phyloP scores from a whole-genome alignment of 1,140 invertebrate genomes.

The Oscheius sp. region DNA sequence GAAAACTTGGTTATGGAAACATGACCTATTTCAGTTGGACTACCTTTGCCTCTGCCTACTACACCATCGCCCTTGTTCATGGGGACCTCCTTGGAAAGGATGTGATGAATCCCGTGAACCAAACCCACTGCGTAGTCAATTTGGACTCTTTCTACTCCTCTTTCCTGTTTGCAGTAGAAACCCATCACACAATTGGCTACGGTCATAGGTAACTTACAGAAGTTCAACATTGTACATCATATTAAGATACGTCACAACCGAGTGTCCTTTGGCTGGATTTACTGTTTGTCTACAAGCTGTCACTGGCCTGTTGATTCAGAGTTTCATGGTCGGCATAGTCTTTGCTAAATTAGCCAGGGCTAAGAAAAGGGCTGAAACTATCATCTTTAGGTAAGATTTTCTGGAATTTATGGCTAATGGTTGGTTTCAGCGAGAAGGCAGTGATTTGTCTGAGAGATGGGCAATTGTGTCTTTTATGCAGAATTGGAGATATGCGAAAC shows the following conservation, averaged over 20 bases:
- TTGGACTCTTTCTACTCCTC: slow-evolving; percentile 64
- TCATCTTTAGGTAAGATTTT: slow-evolving; percentile 55
- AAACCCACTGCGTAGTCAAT: slow-evolving; percentile 64
- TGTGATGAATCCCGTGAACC: slow-evolving; percentile 39
- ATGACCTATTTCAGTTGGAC: slow-evolving; percentile 62
- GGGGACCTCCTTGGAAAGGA: slow-evolving; percentile 69
- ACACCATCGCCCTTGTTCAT: slow-evolving; percentile 61
- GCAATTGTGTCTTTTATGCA: slow-evolving; percentile 62
- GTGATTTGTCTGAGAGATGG: slow-evolving; percentile 59
- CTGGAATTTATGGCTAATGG: neutral
- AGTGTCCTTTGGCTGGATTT: slow-evolving; percentile 61
- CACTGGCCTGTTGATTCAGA: slow-evolving; percentile 63
- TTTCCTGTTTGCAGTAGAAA: slow-evolving; percentile 65
- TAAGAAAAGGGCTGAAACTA: slow-evolving; percentile 65
- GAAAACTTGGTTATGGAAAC: neutral
- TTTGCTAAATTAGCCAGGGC: slow-evolving; percentile 66
- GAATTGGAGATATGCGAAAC: slow-evolving; percentile 29
- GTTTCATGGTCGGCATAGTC: slow-evolving; percentile 63
- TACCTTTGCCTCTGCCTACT: slow-evolving; percentile 65
- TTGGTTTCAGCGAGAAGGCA: slow-evolving; percentile 41
- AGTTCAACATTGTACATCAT: slow-evolving; percentile 75
- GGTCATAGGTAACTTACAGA: slow-evolving; percentile 61
- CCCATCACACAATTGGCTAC: slow-evolving; percentile 67
- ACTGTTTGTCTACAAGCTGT: slow-evolving; percentile 50
- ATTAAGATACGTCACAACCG: slow-evolving; percentile 65